These are phyloP conservation scores for Leptinotarsa lineolata DNA, from an alignment of 1,140 invertebrate species.

Conservation along the genomic window DNA sequence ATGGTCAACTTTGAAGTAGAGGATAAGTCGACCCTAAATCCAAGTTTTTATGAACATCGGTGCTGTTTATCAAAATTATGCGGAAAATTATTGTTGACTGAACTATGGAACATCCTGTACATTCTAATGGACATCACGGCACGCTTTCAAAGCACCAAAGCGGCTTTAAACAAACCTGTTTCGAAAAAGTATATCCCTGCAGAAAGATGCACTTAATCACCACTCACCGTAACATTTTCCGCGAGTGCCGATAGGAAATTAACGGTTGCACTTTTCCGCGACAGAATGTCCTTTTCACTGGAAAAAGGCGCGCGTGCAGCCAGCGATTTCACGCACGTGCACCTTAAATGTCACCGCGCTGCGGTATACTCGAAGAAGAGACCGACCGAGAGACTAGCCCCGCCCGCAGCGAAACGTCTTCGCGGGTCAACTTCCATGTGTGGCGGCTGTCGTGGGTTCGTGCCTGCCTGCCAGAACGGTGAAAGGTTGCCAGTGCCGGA, in stretches of 20 bases:
- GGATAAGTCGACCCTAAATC: too few species aligned
- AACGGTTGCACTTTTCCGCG: background rate
- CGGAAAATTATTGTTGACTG: too few species aligned
- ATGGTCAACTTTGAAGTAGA: too few species aligned
- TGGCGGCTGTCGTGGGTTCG: constrained; percentile 2
- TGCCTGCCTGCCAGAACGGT: background rate
- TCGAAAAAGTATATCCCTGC: too few species aligned
- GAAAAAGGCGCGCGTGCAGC: constrained; percentile 7
- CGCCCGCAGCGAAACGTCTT: background rate
- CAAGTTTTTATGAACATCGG: too few species aligned
- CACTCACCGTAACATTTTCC: too few species aligned
- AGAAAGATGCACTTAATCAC: too few species aligned
- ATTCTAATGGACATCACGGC: too few species aligned
- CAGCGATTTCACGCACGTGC: constrained; percentile 17
- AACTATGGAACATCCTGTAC: too few species aligned
- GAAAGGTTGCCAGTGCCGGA: constrained; percentile 19
- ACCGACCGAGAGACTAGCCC: background rate
- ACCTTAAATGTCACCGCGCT: constrained; percentile 18
- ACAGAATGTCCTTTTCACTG: background rate
- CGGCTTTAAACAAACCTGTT: too few species aligned
- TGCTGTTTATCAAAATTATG: too few species aligned
- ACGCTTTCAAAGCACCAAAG: too few species aligned
- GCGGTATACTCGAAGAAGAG: background rate
- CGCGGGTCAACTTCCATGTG: constrained; percentile 13
- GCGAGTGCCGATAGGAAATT: background rate